Evolutionary conservation across 92 coral and sea anemone species (phyloP).

Genomic region (Palythoa caribaeorum): DNA sequence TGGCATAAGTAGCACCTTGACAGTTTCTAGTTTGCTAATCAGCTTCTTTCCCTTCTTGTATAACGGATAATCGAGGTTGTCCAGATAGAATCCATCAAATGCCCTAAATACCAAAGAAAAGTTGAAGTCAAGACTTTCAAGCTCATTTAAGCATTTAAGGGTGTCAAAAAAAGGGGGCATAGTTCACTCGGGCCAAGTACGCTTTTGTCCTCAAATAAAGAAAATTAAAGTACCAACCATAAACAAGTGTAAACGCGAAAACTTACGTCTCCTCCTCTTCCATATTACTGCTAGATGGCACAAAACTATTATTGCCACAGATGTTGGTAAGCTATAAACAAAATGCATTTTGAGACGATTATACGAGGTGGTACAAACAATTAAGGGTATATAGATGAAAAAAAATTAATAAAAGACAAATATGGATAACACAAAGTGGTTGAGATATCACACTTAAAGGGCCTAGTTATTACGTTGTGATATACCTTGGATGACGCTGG

Average conservation of each 20-base stretch:
- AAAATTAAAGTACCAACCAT: background rate
- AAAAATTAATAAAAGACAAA: background rate
- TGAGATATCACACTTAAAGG: conserved; percentile 3
- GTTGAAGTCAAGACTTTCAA: conserved; percentile 17
- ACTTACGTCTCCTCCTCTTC: conserved; percentile 29
- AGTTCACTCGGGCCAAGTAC: conserved; percentile 11
- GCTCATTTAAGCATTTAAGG: conserved; percentile 25
- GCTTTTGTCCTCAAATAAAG: conserved; percentile 9
- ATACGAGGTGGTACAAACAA: background rate
- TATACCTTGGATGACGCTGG: conserved; percentile 6
- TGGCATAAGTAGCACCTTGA: conserved; percentile 31
- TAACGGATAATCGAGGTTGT: conserved; percentile 12
- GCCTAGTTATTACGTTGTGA: conserved; percentile 1
- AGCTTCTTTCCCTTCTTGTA: conserved; percentile 2
- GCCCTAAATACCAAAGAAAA: conserved; percentile 16
- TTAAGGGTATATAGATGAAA: background rate
- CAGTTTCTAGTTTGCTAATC: conserved; percentile 16
- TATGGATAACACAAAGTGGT: background rate
- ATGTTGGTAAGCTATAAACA: conserved; percentile 14
- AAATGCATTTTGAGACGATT: conserved; percentile 19
- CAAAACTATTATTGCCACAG: conserved; percentile 4
- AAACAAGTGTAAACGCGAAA: conserved; percentile 8
- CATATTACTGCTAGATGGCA: conserved; percentile 24
- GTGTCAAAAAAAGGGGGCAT: conserved; percentile 14
- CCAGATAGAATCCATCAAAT: conserved; percentile 1